Conservation (phyloP, 1,140 invertebrate genomes). For the Sinonovacula constricta region DNA sequence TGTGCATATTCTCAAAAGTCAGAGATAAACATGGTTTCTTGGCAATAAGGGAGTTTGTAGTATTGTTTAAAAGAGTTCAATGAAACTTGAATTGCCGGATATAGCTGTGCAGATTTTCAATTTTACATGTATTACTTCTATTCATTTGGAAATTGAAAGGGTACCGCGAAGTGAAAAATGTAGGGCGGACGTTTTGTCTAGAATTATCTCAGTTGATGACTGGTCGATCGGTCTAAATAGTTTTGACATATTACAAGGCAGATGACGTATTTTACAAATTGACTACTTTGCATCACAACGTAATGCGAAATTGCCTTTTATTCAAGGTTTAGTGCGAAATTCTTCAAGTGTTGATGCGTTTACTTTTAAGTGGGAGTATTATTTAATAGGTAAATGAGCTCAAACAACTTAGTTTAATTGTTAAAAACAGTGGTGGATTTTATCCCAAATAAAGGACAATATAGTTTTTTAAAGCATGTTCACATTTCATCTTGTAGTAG, state of each 20-base stretch:
- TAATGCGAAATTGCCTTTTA: constrained; percentile 24
- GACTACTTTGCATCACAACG: neutral
- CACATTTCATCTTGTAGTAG: too few relatives aligned
- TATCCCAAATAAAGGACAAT: too few relatives aligned
- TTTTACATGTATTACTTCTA: neutral
- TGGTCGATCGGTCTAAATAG: neutral
- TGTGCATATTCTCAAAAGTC: constrained; percentile 8
- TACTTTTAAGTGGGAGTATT: too few relatives aligned
- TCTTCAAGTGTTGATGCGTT: neutral
- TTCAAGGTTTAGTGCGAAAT: constrained; percentile 19
- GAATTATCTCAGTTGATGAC: neutral
- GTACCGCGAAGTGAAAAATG: constrained; percentile 8
- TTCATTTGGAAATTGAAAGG: constrained; percentile 27
- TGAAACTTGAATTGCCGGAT: constrained; percentile 25
- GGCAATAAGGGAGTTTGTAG: constrained; percentile 40
- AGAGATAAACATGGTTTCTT: constrained; percentile 44
- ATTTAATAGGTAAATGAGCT: too few relatives aligned
- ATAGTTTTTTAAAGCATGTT: too few relatives aligned
- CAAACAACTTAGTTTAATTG: too few relatives aligned
- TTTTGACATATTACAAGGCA: neutral
- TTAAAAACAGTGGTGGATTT: too few relatives aligned
- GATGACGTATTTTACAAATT: neutral
- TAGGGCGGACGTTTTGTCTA: constrained; percentile 15
- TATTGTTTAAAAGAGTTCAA: constrained; percentile 27
- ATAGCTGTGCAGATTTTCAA: constrained; percentile 30